Percentiles rank a stretch among this genome's conserved stretches.
Conservation (phyloP, 2,113 vertebrate genomes). For the Hepsetus odoe region DNA sequence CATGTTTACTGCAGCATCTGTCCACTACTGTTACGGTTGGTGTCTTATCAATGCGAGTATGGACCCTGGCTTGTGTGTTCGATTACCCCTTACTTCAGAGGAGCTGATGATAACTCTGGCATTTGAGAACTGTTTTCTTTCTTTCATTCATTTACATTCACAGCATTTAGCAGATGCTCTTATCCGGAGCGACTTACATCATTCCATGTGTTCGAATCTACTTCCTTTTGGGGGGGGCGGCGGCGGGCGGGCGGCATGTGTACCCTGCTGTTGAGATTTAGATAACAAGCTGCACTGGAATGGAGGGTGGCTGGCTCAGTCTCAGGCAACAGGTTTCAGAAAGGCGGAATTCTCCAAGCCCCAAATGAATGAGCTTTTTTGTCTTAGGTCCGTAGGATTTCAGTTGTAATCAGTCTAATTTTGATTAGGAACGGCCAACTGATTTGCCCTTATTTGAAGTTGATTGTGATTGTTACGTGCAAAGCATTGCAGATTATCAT, state of each 20-base stretch:
- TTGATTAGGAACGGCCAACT: conserved; percentile 26
- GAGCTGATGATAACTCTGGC: conserved; percentile 33
- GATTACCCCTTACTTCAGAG: conserved; percentile 23
- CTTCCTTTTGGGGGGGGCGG: no score
- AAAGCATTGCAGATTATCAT: conserved; percentile 27
- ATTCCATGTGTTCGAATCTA: no score
- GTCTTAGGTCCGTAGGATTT: conserved; percentile 26
- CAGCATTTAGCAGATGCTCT: conserved; percentile 6
- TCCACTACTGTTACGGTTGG: conserved; percentile 1
- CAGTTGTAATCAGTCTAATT: conserved; percentile 23
- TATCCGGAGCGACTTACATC: conserved; percentile 13
- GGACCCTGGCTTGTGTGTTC: neutral
- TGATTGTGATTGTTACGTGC: conserved; percentile 1
- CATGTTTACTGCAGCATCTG: no score
- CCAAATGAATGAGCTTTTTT: conserved; percentile 33
- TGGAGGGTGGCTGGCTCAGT: conserved; percentile 4
- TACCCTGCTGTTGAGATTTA: conserved; percentile 14
- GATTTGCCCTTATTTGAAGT: conserved; percentile 40
- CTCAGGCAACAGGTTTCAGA: conserved; percentile 15
- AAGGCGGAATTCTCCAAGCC: conserved; percentile 28
- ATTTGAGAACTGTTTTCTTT: conserved; percentile 31
- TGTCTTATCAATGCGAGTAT: conserved; percentile 40
- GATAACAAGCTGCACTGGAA: conserved; percentile 35
- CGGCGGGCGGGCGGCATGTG: neutral
- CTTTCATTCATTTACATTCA: neutral